Evolutionary conservation across 2,113 vertebrate species (phyloP).

Genomic region (Odocoileus virginianus): DNA sequence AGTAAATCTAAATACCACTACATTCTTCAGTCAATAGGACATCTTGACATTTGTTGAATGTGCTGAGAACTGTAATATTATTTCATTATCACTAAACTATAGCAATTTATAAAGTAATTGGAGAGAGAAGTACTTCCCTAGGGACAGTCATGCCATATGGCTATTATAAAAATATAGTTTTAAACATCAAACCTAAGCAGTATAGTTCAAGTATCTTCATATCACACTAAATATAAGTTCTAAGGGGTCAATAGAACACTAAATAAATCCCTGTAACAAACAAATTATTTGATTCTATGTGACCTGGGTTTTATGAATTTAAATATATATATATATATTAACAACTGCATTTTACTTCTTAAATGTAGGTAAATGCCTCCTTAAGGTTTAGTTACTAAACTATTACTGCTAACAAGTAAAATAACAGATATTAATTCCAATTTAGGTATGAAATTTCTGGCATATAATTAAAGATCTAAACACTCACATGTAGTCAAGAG

Average conservation of each 20-base stretch:
- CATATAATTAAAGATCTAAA: constrained; percentile 66
- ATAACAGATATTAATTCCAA: constrained; percentile 53
- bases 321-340: background rate
- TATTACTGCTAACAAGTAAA: constrained; percentile 35
- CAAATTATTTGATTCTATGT: constrained; percentile 38
- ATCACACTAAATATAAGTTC: constrained; percentile 45
- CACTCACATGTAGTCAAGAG: constrained; percentile 27
- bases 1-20: background rate
- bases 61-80: constrained; percentile 5
- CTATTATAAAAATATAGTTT: constrained; percentile 35
- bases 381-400: constrained; percentile 24
- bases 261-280: constrained; percentile 31
- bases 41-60: constrained; percentile 36
- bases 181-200: background rate
- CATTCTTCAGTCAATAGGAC: constrained; percentile 36
- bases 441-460: constrained; percentile 60
- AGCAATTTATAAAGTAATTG: background rate
- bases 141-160: background rate
- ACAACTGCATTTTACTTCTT: constrained; percentile 60
- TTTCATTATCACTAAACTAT: constrained; percentile 35
- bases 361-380: constrained; percentile 28
- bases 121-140: constrained; percentile 5
- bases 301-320: background rate
- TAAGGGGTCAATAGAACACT: constrained; percentile 54
- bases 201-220: background rate